These are phyloP conservation scores for Cavia aperea DNA, from an alignment of 2,113 vertebrate genomes.

Conservation along the genomic window DNA sequence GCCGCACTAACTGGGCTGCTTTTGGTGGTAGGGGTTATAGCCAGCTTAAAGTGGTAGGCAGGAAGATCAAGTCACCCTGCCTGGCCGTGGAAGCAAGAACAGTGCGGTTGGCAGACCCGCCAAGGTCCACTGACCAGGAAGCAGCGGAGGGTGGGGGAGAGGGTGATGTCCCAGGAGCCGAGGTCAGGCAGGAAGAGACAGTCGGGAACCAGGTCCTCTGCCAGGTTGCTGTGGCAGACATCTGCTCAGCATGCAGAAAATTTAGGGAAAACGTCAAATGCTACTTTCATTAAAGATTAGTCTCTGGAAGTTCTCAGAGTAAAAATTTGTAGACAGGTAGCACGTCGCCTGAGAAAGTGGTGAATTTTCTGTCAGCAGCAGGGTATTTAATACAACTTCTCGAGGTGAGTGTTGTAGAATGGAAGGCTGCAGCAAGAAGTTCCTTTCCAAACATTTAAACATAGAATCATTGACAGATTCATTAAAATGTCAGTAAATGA, in stretches of 20 bases:
- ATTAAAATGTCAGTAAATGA: slow-evolving; percentile 23
- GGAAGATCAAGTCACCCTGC: background rate
- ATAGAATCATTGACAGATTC: background rate
- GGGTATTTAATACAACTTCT: background rate
- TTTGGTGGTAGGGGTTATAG: background rate
- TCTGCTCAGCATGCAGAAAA: background rate
- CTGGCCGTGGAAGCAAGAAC: background rate
- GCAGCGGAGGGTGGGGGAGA: background rate
- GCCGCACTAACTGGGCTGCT: background rate
- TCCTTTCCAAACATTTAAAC: background rate
- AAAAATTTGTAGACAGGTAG: slow-evolving; percentile 4
- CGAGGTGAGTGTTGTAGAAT: background rate
- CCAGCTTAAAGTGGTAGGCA: background rate
- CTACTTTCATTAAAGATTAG: background rate
- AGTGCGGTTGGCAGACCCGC: rapidly evolving
- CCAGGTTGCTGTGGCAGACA: background rate
- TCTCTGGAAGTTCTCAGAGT: background rate
- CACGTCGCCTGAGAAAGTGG: background rate
- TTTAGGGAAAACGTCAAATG: background rate
- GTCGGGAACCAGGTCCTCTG: background rate
- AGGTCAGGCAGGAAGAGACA: background rate
- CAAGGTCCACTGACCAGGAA: background rate
- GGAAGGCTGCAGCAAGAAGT: background rate
- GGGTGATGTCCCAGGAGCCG: background rate
- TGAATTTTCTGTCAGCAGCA: slow-evolving; percentile 20